Percentiles rank a stretch among this genome's conserved stretches.
phyloP scores from a whole-genome alignment of 2,888 invertebrate genomes.

The Scotopteryx bipunctaria region DNA sequence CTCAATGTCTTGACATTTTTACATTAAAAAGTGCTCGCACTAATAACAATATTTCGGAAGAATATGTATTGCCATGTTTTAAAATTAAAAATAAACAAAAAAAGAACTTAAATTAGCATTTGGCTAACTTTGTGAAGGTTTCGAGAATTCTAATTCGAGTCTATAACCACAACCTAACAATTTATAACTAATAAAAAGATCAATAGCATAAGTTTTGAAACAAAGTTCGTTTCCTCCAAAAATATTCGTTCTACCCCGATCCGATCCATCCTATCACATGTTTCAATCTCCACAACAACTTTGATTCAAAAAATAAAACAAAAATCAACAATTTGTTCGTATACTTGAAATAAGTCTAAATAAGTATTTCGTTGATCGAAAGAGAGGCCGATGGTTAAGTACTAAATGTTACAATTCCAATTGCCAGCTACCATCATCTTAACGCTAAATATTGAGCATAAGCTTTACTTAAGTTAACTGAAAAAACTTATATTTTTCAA shows the following conservation, averaged over 20 bases:
- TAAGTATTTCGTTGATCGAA: slow-evolving; percentile 38
- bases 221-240: slow-evolving; percentile 65
- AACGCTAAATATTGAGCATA: slow-evolving; percentile 73
- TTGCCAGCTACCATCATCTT: slow-evolving; percentile 31
- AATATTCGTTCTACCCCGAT: slow-evolving; percentile 61
- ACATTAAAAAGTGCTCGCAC: slow-evolving; percentile 60
- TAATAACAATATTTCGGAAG: slow-evolving; percentile 77
- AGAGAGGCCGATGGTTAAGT: slow-evolving; percentile 51
- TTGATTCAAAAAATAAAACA: slow-evolving; percentile 63
- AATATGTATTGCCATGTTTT: slow-evolving; percentile 74
- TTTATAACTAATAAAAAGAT: slow-evolving; percentile 55
- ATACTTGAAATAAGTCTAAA: slow-evolving; percentile 77
- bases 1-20: slow-evolving; percentile 66
- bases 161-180: slow-evolving; percentile 77
- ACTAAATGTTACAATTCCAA: slow-evolving; percentile 44
- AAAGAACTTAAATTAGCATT: slow-evolving; percentile 72
- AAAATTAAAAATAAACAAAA: slow-evolving; percentile 54
- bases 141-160: slow-evolving; percentile 51
- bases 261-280: slow-evolving; percentile 72
- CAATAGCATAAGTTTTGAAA: slow-evolving; percentile 65
- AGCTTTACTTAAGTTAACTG: slow-evolving; percentile 74
- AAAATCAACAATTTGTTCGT: slow-evolving; percentile 61
- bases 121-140: slow-evolving; percentile 74
- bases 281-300: slow-evolving; percentile 54
- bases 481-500: slow-evolving; percentile 63